Evolutionary conservation across 2,888 invertebrate genomes (phyloP).

Genomic region (Gandaritis pyraliata): DNA sequence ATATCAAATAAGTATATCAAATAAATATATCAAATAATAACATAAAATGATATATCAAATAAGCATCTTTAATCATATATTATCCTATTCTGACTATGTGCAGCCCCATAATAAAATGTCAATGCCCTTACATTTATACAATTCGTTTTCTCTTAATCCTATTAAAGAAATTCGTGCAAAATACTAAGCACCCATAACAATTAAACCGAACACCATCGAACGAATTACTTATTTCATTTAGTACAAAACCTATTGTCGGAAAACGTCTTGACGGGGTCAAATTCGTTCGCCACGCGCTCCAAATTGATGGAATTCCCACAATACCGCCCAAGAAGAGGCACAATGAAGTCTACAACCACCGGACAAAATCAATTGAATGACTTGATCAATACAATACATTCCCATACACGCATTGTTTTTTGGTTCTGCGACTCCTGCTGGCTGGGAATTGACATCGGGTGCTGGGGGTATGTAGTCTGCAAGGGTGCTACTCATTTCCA

Average conservation of each 20-base stretch:
- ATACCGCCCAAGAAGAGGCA: slow-evolving; percentile 70
- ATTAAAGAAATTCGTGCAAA: slow-evolving; percentile 22
- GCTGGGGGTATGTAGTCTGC: slow-evolving; percentile 59
- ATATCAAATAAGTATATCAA: too few relatives aligned
- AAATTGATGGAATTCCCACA: slow-evolving; percentile 82
- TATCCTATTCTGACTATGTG: neutral
- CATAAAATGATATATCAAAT: too few relatives aligned
- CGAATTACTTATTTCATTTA: slow-evolving; percentile 52
- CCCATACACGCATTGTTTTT: slow-evolving; percentile 79
- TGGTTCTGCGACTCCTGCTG: slow-evolving; percentile 65
- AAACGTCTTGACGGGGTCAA: slow-evolving; percentile 61
- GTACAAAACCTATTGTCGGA: slow-evolving; percentile 68
- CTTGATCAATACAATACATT: slow-evolving; percentile 83
- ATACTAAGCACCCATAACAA: slow-evolving; percentile 67
- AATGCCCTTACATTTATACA: slow-evolving; percentile 21
- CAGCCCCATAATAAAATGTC: slow-evolving; percentile 15
- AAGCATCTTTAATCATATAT: too few relatives aligned
- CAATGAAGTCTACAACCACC: slow-evolving; percentile 50
- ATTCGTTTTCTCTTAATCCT: slow-evolving; percentile 24
- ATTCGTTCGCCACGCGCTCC: slow-evolving; percentile 71
- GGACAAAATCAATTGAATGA: slow-evolving; percentile 76
- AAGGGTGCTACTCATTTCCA: slow-evolving; percentile 60
- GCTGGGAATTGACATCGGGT: slow-evolving; percentile 79
- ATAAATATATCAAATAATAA: too few relatives aligned
- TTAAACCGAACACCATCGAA: slow-evolving; percentile 69